Evolutionary conservation across 2,888 invertebrate species (phyloP), one percentile per base, ranked within the genome.

Genomic region (Brachypalpus laphriformis): DNA sequence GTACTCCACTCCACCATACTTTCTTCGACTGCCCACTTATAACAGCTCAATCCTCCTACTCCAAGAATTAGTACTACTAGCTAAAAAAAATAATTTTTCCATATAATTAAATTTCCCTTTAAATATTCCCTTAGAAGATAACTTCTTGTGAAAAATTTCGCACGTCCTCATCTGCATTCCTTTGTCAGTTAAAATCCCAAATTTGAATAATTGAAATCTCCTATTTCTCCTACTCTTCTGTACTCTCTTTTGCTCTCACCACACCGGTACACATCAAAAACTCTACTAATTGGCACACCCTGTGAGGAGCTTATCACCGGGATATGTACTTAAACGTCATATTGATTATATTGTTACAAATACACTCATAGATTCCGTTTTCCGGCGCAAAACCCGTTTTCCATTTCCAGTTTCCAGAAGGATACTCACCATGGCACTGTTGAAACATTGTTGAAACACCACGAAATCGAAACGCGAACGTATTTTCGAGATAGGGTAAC

Each of bases 201-300:
- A 71, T 71, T 78, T 71, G 42, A 78, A 78, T 71, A 78, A 78
- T 78, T 57, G 34, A 11, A 42, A 31, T 20, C 57, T 8, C 0
- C 28, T 5, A 14, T 3, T 34, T 8, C 20, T 37, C 11, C 37
- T 6, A 11, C 14, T 59, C 47, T 7, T n/a, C n/a, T n/a, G n/a
- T n/a, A n/a, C 7, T 16, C 16, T 18, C 22, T 20, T n/a, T 49
- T 6, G 2, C 0, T 16, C 16, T 5, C 7, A 14, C 9, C 25
- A 3, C 47, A 56, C 14, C 20, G 20, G 54, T 20, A 31, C 20
- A 20, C 37, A 40, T 72, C 31, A 9, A 34, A 40, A 65, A 22
- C 57, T 63, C 28, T 47, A 68, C 66, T 77, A 77, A 77, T 63
- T 77, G 82, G 66, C 82, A 82, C 82, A 82, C 82, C 82, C 82